Base-by-base conservation (phyloP, 2,888 invertebrate genomes). In the Megaustenia siamemsis region DNA sequence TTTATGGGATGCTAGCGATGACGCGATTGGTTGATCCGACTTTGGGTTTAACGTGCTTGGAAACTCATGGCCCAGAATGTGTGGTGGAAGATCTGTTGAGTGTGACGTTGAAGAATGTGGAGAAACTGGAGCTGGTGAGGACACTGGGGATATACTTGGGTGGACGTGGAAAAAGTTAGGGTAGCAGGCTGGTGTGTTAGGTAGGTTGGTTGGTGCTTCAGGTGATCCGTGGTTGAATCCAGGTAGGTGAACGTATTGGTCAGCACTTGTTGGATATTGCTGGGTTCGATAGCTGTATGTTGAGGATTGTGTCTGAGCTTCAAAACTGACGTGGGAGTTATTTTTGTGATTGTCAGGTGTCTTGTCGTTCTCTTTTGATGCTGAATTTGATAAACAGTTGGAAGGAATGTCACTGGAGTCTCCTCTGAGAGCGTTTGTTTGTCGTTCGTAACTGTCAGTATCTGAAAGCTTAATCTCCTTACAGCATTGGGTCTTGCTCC, bases 91-190 rank as follows among this genome's bases (percentile, higher is more conserved):
- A 12, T 71, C 53, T 43, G 8, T 12, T 63, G 79, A 45, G 0
- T 35, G 0, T 28, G 43, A 10, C 4, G 63, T 3, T 15, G 66
- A 43, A 6, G 80, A 38, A 21, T 45, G 21, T 18, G 68, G 49
- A 1, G 49, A 35, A 68, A 69, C 15, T 35, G 53, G n/a, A 12
- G 66, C 18, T 43, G 68, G 28, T 5, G 80, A 15, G 2, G 80
- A 69, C 3, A 53, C 24, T 1, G 56, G 71, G 3, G 82, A 73
- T 1, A 38, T 8, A 40, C 24, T 8, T 32, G 71, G 60, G 38
- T 24, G 66, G 24, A 32, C n/a, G 35, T 69, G 32, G 21, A 82
- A 69, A 73, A 82, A 82, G 56, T 82, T 73, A 0, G 82, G 82
- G 10, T 73, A 21, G 38, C 12, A 28, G 35, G n/a, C 12, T 40